Conservation (phyloP, 2,888 invertebrate genomes). For the Conops quadrifasciatus region DNA sequence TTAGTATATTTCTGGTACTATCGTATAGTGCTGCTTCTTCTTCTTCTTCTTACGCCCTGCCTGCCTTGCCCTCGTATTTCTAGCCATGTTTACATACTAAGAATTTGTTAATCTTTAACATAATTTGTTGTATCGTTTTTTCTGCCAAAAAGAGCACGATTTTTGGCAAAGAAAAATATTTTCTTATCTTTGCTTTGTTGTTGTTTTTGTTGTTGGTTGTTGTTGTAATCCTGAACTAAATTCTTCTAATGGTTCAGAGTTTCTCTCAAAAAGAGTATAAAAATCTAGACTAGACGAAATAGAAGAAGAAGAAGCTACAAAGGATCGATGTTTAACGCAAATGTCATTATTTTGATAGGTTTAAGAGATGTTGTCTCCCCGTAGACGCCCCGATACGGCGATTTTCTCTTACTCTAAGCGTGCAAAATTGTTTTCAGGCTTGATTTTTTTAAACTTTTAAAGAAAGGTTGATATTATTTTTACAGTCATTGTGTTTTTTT, state of each 20-base stretch:
- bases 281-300: background rate
- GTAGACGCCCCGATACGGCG: background rate
- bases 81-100: background rate
- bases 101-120: background rate
- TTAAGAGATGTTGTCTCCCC: background rate
- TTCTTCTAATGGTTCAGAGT: background rate
- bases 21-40: background rate
- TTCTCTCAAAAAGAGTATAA: background rate
- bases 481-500: no score
- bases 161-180: background rate
- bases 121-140: background rate
- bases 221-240: no score
- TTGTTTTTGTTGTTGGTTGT: no score
- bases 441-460: no score
- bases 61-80: background rate
- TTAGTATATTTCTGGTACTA: background rate
- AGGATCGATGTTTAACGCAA: background rate
- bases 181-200: background rate
- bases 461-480: no score
- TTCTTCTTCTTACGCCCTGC: background rate
- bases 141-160: background rate
- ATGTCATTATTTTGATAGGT: slow-evolving; percentile 31
- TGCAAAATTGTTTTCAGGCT: no score
- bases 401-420: background rate
- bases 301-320: background rate